Conservation (phyloP, 2,888 invertebrate species). For the Xestia sexstrigata region DNA sequence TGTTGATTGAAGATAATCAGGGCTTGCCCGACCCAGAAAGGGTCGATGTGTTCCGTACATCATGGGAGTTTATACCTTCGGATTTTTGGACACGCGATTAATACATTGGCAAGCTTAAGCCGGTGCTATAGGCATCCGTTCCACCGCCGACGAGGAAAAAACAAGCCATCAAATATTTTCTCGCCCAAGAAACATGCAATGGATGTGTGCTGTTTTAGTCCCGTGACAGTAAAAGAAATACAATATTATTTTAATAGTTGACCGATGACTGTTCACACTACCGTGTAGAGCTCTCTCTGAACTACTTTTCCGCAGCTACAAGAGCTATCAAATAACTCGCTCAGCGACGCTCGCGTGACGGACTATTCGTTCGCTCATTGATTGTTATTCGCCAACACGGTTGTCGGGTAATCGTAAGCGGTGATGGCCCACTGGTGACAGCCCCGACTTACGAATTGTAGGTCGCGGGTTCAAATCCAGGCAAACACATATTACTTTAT, state of each 20-base stretch:
- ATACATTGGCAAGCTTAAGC: conserved; percentile 22
- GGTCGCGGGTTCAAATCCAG: neutral
- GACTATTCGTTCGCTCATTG: neutral
- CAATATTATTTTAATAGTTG: neutral
- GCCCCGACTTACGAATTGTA: neutral
- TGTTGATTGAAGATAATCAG: conserved; percentile 66
- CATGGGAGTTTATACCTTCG: conserved; percentile 18
- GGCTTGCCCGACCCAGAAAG: conserved; percentile 47
- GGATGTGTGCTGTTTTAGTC: neutral
- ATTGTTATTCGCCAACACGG: neutral
- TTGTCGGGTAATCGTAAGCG: neutral
- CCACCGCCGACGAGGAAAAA: neutral
- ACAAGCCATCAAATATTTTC: neutral
- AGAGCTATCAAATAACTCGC: neutral
- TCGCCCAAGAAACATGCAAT: neutral
- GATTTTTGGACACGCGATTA: conserved; percentile 31
- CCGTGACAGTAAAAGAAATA: neutral
- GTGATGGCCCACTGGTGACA: neutral
- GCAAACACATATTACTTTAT: no score
- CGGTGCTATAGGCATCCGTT: neutral
- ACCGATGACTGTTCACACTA: neutral
- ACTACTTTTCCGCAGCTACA: neutral
- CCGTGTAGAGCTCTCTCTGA: neutral
- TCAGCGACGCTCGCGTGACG: neutral
- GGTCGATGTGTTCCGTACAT: conserved; percentile 32